These are phyloP conservation scores for Polypterus senegalus DNA, from an alignment of 2,113 vertebrate species.

Conservation along the genomic window DNA sequence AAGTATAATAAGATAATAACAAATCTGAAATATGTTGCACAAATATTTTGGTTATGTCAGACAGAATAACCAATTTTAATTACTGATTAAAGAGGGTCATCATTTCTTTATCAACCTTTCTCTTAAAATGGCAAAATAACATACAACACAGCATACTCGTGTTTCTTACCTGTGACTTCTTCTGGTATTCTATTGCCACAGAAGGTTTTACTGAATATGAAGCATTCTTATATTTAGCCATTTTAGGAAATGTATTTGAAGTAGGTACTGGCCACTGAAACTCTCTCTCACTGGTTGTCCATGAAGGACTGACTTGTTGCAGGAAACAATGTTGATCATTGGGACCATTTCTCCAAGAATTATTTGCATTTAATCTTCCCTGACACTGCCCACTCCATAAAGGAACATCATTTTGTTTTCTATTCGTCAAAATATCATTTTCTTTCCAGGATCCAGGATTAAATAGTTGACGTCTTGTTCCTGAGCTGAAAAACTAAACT, in stretches of 20 bases:
- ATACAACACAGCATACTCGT: too few relatives aligned
- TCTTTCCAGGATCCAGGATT: conserved; percentile 22
- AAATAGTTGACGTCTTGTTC: conserved; percentile 13
- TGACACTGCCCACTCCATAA: conserved; percentile 17
- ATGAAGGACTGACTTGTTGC: conserved; percentile 12
- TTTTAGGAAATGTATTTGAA: conserved; percentile 5
- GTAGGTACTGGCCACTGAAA: conserved; percentile 11
- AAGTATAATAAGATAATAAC: too few relatives aligned
- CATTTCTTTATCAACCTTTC: too few relatives aligned
- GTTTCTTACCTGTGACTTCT: too few relatives aligned
- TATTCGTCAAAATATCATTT: conserved; percentile 7
- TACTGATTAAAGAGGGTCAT: too few relatives aligned
- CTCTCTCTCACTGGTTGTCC: conserved; percentile 23
- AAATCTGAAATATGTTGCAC: too few relatives aligned
- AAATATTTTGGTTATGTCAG: too few relatives aligned
- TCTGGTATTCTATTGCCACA: too few relatives aligned
- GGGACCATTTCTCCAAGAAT: conserved; percentile 17
- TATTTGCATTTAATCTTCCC: conserved; percentile 15
- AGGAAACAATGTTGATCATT: conserved; percentile 24
- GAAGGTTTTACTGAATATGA: conserved; percentile 34
- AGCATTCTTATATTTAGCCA: conserved; percentile 18
- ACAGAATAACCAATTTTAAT: too few relatives aligned
- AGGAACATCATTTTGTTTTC: conserved; percentile 19
- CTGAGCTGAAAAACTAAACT: conserved; percentile 25
- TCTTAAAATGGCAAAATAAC: too few relatives aligned